Evolutionary conservation across 2,888 invertebrate genomes (phyloP).

Genomic region (Dicyrtomina minuta): DNA sequence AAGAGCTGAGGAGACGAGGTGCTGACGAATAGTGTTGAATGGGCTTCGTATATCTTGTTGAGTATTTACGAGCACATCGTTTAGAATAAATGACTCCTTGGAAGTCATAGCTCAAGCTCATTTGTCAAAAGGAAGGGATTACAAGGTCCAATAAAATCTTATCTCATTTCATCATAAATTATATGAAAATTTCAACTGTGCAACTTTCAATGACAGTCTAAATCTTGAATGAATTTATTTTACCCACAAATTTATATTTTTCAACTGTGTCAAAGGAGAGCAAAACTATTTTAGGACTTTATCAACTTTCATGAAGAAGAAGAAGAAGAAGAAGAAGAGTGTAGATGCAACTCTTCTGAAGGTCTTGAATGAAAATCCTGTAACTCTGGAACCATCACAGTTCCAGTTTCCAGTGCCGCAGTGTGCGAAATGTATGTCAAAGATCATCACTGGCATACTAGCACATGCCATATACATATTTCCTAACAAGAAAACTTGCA

Average conservation of each 20-base stretch:
- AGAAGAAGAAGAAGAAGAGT: too few species aligned
- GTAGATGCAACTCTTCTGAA: too few species aligned
- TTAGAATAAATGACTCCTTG: slow-evolving; percentile 11
- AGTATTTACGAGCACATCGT: background rate
- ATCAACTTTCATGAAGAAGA: slow-evolving; percentile 19
- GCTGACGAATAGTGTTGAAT: too few species aligned
- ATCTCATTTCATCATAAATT: slow-evolving; percentile 33
- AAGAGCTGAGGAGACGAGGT: background rate
- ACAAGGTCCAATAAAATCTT: slow-evolving; percentile 32
- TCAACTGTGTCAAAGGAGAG: background rate
- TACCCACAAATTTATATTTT: slow-evolving; percentile 28
- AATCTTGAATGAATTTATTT: slow-evolving; percentile 31
- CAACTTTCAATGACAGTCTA: slow-evolving; percentile 21
- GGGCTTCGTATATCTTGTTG: too few species aligned
- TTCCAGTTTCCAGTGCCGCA: too few species aligned
- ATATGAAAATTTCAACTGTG: slow-evolving; percentile 18
- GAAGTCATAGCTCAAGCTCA: slow-evolving; percentile 28
- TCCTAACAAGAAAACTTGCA: background rate
- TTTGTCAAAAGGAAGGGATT: slow-evolving; percentile 29
- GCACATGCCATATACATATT: background rate
- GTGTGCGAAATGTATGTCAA: background rate
- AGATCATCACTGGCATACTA: background rate
- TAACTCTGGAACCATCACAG: too few species aligned
- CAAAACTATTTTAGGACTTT: slow-evolving; percentile 22
- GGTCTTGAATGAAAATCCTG: too few species aligned